phyloP scores from a whole-genome alignment of 2,113 vertebrate species.

The Macaca mulatta region DNA sequence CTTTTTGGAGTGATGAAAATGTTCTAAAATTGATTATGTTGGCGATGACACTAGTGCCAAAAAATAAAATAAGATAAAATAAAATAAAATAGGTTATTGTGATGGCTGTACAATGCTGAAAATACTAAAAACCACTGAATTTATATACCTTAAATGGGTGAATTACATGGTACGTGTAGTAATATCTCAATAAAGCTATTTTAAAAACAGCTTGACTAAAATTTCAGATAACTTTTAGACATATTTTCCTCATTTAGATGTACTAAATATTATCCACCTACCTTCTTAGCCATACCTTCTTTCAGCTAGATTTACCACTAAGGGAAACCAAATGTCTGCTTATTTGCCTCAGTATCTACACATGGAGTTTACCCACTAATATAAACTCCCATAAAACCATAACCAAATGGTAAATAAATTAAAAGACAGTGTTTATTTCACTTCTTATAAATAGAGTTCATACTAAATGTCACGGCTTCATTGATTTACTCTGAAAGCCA shows the following conservation, averaged over 20 bases:
- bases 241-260: neutral
- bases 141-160: neutral
- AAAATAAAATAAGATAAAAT: too few relatives aligned
- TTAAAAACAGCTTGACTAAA: conserved; percentile 12
- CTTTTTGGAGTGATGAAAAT: conserved; percentile 5
- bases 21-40: neutral
- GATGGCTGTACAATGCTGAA: neutral
- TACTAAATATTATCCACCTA: neutral
- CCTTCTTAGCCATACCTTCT: neutral
- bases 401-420: conserved; percentile 34
- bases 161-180: neutral
- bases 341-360: neutral
- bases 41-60: too few relatives aligned
- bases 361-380: neutral
- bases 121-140: neutral
- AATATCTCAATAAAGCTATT: conserved; percentile 11
- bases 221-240: neutral
- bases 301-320: conserved; percentile 36
- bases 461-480: conserved; percentile 35
- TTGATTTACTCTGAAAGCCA: conserved; percentile 16
- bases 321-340: conserved; percentile 16
- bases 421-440: conserved; percentile 9
- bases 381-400: conserved; percentile 42
- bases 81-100: neutral
- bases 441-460: conserved; percentile 14